Percentiles rank a stretch among this genome's conserved stretches.
Conservation (phyloP, 2,888 invertebrate species). For the Scaptomyza polygonia region DNA sequence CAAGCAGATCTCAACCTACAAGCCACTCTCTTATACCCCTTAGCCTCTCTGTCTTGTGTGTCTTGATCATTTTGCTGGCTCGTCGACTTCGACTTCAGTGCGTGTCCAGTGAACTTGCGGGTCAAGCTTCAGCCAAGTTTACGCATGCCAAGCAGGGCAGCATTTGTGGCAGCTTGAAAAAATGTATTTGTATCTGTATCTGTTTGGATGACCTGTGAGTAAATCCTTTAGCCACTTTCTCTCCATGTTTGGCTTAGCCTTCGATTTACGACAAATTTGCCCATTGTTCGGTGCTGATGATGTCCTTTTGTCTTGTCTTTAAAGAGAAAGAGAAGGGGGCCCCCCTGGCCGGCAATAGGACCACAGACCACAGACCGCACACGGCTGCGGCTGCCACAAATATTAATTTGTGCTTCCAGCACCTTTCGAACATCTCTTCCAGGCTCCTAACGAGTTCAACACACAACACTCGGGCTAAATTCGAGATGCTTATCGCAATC, state of each 20-base stretch:
- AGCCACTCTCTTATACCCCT: slow-evolving; percentile 17
- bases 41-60: slow-evolving; percentile 9
- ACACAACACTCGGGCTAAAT: slow-evolving; percentile 27
- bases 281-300: slow-evolving; percentile 75
- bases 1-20: slow-evolving; percentile 35
- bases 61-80: slow-evolving; percentile 36
- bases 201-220: slow-evolving; percentile 50
- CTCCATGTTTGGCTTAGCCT: slow-evolving; percentile 19
- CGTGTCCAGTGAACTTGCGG: slow-evolving; percentile 77
- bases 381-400: slow-evolving; percentile 62
- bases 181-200: slow-evolving; percentile 25
- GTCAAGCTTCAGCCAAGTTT: slow-evolving; percentile 57
- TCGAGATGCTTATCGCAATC: slow-evolving; percentile 57
- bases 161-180: slow-evolving; percentile 12
- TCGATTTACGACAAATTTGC: slow-evolving; percentile 74
- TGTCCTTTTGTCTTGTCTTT: slow-evolving; percentile 74
- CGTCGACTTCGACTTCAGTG: slow-evolving; percentile 36
- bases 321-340: slow-evolving; percentile 9
- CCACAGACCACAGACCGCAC: slow-evolving; percentile 65
- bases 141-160: slow-evolving; percentile 47
- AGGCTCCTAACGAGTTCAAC: slow-evolving; percentile 38
- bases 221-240: slow-evolving; percentile 64
- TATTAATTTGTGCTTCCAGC: slow-evolving; percentile 78
- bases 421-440: slow-evolving; percentile 61
- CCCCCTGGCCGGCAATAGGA: slow-evolving; percentile 43